Evolutionary conservation across 2,888 invertebrate genomes (phyloP), one percentile per base, ranked within the genome.

Genomic region (Idaea dimidiata): DNA sequence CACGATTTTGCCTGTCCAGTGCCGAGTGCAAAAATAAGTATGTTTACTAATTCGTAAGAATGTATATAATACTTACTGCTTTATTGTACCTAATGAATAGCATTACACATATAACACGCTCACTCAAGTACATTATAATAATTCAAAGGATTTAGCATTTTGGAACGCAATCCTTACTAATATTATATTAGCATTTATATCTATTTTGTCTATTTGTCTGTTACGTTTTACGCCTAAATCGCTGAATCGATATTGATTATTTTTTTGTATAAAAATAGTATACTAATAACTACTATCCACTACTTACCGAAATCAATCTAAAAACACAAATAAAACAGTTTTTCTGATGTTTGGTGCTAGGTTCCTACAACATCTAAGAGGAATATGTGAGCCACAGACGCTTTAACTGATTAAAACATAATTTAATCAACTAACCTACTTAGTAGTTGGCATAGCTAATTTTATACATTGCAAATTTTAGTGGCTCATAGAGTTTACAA

Each of bases 401-500:
- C 14, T 14, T 14, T 8, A 43, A 3, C 2, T 10, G 43, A 43
- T 14, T 8, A 43, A 43, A 43, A 43, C 43, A 43, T 43, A 14
- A 14, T 43, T 10, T 43, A 43, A 43, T 10, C 43, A 14, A 43
- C 43, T 43, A 43, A 43, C 43, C 43, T 43, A 43, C 43, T 43
- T 43, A 14, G 43, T 43, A 43, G 14, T 43, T 43, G 43, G 14
- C 43, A 14, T 14, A 43, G 43, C 43, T 43, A 43, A 43, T 43
- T 43, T 43, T 43, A 43, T 43, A 43, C 43, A 43, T 43, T 43
- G 43, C 43, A 43, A 43, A 43, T 43, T 43, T 43, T 0, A 43
- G 43, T 43, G 43, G 43, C 43, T 43, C 43, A 43, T 43, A 43
- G 43, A 43, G 43, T 43, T 43, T 43, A 43, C 43, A 43, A 43